Evolutionary conservation across 1,140 invertebrate species (phyloP).

Genomic region (Chrysoperla carnea): DNA sequence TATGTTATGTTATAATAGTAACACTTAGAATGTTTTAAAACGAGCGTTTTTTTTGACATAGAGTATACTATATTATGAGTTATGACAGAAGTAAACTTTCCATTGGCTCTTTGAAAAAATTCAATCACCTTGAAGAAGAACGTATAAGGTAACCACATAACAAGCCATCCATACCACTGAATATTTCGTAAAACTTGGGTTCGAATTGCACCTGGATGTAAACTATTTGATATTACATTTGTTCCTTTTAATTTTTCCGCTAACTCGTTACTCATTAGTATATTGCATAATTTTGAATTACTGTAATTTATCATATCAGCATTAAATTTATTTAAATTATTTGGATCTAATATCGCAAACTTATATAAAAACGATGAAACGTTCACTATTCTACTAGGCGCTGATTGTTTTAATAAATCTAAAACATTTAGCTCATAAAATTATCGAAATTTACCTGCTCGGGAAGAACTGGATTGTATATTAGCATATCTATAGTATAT

Average conservation of each 20-base stretch:
- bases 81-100: too few species aligned
- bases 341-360: conserved; percentile 21
- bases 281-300: conserved; percentile 28
- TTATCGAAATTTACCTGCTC: too few species aligned
- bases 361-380: conserved; percentile 28
- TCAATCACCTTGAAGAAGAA: too few species aligned
- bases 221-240: conserved; percentile 29
- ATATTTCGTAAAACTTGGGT: conserved; percentile 24
- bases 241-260: conserved; percentile 21
- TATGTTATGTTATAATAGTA: too few species aligned
- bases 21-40: too few species aligned
- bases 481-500: too few species aligned
- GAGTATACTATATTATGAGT: too few species aligned
- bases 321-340: conserved; percentile 21
- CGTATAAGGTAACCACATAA: too few species aligned
- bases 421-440: too few species aligned
- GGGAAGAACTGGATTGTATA: too few species aligned
- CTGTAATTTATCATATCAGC: conserved; percentile 24
- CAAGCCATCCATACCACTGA: conserved; percentile 15
- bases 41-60: too few species aligned
- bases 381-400: conserved; percentile 26
- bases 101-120: too few species aligned
- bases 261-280: conserved; percentile 27
- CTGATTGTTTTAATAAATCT: conserved; percentile 19
- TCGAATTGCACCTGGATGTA: conserved; percentile 34